phyloP scores from a whole-genome alignment of 2,113 vertebrate species.

The Daphoenositta chrysoptera region DNA sequence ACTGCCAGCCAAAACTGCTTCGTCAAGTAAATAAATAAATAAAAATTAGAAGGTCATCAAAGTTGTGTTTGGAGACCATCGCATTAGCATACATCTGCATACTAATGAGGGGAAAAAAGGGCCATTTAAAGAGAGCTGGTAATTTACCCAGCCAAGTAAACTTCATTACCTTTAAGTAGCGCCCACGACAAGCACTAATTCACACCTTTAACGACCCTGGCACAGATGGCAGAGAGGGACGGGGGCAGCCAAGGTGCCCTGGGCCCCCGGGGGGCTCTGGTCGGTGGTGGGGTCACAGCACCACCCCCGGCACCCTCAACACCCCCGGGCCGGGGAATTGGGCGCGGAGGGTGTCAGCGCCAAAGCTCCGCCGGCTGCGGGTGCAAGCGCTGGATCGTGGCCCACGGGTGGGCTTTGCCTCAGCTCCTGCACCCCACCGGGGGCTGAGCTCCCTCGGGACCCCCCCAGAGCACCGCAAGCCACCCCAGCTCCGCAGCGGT shows the following conservation, averaged over 20 bases:
- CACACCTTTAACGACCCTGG: slow-evolving; percentile 29
- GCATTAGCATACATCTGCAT: slow-evolving; percentile 69
- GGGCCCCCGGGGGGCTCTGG: background rate
- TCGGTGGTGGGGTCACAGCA: background rate
- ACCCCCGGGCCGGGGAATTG: background rate
- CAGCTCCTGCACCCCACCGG: background rate
- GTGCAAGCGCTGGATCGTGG: fast-evolving
- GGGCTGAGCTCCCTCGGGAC: background rate
- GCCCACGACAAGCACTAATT: background rate
- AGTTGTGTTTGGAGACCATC: slow-evolving; percentile 38
- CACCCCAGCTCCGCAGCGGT: fast-evolving
- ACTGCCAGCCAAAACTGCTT: slow-evolving; percentile 25
- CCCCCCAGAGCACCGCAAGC: fast-evolving
- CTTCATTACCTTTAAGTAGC: slow-evolving; percentile 44
- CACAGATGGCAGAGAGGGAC: background rate
- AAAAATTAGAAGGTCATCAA: slow-evolving; percentile 68
- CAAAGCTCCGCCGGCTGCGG: fast-evolving
- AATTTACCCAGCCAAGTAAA: slow-evolving; percentile 41
- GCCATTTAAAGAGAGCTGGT: slow-evolving; percentile 42
- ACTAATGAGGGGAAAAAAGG: slow-evolving; percentile 35
- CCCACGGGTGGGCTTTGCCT: fast-evolving
- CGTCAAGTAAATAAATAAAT: slow-evolving; percentile 66
- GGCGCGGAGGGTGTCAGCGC: fast-evolving
- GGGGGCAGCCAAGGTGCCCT: background rate
- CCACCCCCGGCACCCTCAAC: background rate